Base-by-base conservation (phyloP, 2,113 vertebrate species). In the Ictalurus punctatus region DNA sequence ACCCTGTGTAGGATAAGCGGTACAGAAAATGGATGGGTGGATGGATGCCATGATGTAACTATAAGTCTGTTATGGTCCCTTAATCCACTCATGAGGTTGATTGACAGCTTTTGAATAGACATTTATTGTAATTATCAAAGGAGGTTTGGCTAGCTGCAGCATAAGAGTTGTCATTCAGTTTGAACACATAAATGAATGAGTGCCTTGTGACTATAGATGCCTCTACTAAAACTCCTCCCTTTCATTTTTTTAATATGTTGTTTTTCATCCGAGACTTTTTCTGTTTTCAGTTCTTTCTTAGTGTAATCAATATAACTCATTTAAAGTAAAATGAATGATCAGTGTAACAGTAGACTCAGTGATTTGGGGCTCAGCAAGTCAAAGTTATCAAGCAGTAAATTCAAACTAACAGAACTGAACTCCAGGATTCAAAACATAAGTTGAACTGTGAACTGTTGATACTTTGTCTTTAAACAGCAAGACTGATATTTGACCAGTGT, bases 31-130 rank as follows among this genome's bases (percentile, higher is more conserved):
- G 48, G 48, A 52, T 52, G 48, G 48, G 10, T 10, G 8, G 8
- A 52, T 56, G 3, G 8, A 58, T 58, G 56, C 56, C 56, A 80
- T 54, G 27, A 37, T 34, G n/a, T 12, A 82, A 58, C 34, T 82
- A 59, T 5, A 30, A 56, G 17, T 10, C 14, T 27, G 13, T 63
- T 83, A 12, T 83, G 6, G 48, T 34, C 37, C 2, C 14, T 58
- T 58, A 59, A 58, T 19, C 54, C 7, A 1, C 16, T 37, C 21
- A 5, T 14, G 34, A 84, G 10, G 58, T 67, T 69, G 27, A 85
- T 6, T 85, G 44, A 69, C 83, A 85, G 83, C 14, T 71, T 69
- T 65, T 54, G 3, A 69, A 67, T 40, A 84, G 34, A 83, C 56
- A 83, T 83, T 83, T 83, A 63, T 21, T 83, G 10, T 44, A 52